Percentiles rank a stretch among this genome's conserved stretches.
phyloP scores from a whole-genome alignment of 1,140 invertebrate species.

The Whitmania pigra region DNA sequence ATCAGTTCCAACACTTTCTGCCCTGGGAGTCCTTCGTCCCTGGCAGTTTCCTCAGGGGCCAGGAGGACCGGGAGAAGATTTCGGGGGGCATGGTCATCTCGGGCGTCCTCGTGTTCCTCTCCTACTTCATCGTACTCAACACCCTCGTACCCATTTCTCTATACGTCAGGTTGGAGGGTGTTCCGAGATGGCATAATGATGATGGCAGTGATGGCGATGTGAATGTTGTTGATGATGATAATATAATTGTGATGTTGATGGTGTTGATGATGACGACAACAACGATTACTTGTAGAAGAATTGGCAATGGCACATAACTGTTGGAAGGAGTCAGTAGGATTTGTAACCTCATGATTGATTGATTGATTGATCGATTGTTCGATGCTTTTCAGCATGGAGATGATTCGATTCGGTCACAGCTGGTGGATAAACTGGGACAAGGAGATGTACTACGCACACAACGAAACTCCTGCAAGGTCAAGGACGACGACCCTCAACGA shows the following conservation, averaged over 20 bases:
- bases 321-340: background rate
- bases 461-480: conserved; percentile 76
- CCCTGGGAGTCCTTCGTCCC: conserved; percentile 89
- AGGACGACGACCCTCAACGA: conserved; percentile 90
- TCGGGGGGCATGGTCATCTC: conserved; percentile 56
- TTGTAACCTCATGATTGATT: background rate
- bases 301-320: no score
- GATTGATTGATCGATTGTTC: conserved; percentile 12
- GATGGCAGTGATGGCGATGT: background rate
- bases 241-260: background rate
- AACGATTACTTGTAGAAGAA: no score
- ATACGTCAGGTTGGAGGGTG: conserved; percentile 70
- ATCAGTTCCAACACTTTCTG: conserved; percentile 78
- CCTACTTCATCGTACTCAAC: conserved; percentile 97
- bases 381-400: conserved; percentile 55
- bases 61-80: conserved; percentile 15
- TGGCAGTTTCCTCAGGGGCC: conserved; percentile 33
- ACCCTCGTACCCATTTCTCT: conserved; percentile 99
- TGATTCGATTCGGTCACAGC: conserved; percentile 92
- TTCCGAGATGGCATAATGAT: background rate
- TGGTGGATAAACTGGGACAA: conserved; percentile 85
- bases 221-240: background rate
- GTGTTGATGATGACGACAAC: background rate
- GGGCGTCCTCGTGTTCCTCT: conserved; percentile 91
- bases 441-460: conserved; percentile 64